Evolutionary conservation across 1,140 invertebrate species (phyloP), one percentile per base, ranked within the genome.

Genomic region (Pseudomyrmex concolor): DNA sequence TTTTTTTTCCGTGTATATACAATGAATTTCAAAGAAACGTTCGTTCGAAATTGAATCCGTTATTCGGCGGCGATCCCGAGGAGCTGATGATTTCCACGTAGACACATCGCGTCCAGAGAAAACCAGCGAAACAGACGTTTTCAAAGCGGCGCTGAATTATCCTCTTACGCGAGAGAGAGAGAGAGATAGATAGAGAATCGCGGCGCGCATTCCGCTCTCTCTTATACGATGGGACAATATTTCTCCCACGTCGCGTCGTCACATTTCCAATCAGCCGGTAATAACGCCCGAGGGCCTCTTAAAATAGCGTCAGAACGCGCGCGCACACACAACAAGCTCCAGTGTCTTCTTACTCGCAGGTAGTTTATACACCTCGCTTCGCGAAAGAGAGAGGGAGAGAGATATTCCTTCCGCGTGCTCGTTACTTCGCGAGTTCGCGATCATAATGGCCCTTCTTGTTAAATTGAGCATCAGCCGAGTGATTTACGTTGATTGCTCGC

Each of bases 391-490:
- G 63, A 15, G 62, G n/a, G 54, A 34, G 62, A 17, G 54, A 34
- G 7, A 81, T 60, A 66, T 50, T 54, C 54, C 25, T 77, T 63
- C 45, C 74, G 34, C 60, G 57, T 87, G 83, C 86, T 92, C 88
- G 90, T 91, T 93, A 92, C 90, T 87, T 90, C 34, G 34, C 88
- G 84, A 90, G 90, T 91, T 91, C 87, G 85, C 84, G 91, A 92
- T 92, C 88, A 92, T 93, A 94, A 93, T 93, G 91, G 92, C 91
- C 89, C 93, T 93, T 93, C 91, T 94, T 93, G 93, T 94, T 94
- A 94, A 94, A 94, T 94, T 93, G 92, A 94, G 92, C 93, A 93
- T 94, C 92, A 91, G 91, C 91, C 91, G 91, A 94, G 93, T 94
- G 93, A 94, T 94, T 94, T 93, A 94, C 93, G 93, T 94, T 93